These are phyloP conservation scores for Aporrectodea caliginosa DNA, from an alignment of 1,140 invertebrate genomes.

Conservation along the genomic window DNA sequence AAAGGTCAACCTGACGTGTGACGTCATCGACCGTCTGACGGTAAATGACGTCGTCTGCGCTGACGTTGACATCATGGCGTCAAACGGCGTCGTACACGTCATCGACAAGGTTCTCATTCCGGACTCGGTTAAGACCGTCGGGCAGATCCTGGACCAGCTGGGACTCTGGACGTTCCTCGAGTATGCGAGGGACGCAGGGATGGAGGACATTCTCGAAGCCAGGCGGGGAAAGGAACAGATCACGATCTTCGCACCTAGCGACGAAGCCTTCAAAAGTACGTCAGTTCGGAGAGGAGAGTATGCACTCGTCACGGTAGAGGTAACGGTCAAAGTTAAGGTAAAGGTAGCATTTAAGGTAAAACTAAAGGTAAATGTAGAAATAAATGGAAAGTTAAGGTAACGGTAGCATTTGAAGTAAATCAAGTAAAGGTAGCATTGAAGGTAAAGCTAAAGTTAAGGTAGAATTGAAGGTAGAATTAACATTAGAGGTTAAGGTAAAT, in stretches of 20 bases:
- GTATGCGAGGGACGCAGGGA: constrained; percentile 57
- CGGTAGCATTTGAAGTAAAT: too few species aligned
- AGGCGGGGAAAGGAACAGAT: not conserved
- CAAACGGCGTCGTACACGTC: constrained; percentile 59
- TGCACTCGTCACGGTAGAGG: too few species aligned
- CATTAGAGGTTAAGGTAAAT: too few species aligned
- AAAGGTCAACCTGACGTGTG: constrained; percentile 23
- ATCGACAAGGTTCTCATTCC: constrained; percentile 56
- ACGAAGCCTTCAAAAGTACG: constrained; percentile 23
- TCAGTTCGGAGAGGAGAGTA: too few species aligned
- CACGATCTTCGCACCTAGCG: constrained; percentile 15
- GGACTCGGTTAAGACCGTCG: constrained; percentile 12
- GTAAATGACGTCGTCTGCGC: constrained; percentile 58
- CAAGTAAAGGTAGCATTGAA: too few species aligned
- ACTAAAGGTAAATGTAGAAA: too few species aligned
- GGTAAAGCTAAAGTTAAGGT: too few species aligned
- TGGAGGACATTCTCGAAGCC: constrained; percentile 50
- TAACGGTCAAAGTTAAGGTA: too few species aligned
- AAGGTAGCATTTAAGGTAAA: too few species aligned
- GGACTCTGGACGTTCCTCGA: constrained; percentile 37
- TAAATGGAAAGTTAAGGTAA: too few species aligned
- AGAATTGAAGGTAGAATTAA: too few species aligned
- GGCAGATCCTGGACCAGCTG: constrained; percentile 52
- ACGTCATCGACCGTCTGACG: constrained; percentile 41
- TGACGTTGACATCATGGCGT: constrained; percentile 52